Percentiles rank a stretch among this genome's conserved stretches.
Conservation (phyloP, 2,888 invertebrate genomes). For the Cactoblastis cactorum region DNA sequence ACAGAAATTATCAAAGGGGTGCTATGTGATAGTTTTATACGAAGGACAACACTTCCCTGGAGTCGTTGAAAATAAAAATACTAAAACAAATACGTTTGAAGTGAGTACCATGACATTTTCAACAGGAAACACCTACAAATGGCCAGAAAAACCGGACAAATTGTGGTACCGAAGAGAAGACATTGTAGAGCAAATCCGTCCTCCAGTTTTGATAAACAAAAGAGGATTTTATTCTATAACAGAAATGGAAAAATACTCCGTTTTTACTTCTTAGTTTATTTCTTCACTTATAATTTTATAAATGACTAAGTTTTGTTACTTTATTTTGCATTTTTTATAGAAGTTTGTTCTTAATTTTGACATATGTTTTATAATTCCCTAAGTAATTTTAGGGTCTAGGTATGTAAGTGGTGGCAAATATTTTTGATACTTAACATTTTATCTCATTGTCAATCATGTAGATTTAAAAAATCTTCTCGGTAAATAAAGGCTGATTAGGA, state of each 20-base stretch:
- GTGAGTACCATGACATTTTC: neutral
- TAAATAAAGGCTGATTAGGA: too few species aligned
- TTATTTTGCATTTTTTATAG: too few species aligned
- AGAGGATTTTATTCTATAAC: neutral
- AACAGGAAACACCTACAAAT: slow-evolving; percentile 9
- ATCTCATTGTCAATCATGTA: too few species aligned
- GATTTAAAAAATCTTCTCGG: too few species aligned
- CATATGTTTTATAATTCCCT: too few species aligned
- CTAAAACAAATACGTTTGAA: too few species aligned
- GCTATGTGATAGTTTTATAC: neutral
- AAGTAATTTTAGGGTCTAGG: too few species aligned
- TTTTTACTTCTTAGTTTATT: slow-evolving; percentile 12
- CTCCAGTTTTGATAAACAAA: neutral
- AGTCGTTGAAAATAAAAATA: neutral
- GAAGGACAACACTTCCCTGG: neutral
- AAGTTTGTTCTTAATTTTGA: too few species aligned
- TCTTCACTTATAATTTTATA: too few species aligned
- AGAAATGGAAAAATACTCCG: slow-evolving; percentile 24
- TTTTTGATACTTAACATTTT: too few species aligned
- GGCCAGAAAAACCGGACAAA: slow-evolving; percentile 23
- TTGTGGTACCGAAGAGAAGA: slow-evolving; percentile 20
- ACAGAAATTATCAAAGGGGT: neutral
- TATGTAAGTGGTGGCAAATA: too few species aligned
- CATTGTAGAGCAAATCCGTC: slow-evolving; percentile 15
- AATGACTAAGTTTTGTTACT: too few species aligned